These are phyloP conservation scores for Aphyosemion australe DNA, from an alignment of 2,113 vertebrate species.

Conservation along the genomic window DNA sequence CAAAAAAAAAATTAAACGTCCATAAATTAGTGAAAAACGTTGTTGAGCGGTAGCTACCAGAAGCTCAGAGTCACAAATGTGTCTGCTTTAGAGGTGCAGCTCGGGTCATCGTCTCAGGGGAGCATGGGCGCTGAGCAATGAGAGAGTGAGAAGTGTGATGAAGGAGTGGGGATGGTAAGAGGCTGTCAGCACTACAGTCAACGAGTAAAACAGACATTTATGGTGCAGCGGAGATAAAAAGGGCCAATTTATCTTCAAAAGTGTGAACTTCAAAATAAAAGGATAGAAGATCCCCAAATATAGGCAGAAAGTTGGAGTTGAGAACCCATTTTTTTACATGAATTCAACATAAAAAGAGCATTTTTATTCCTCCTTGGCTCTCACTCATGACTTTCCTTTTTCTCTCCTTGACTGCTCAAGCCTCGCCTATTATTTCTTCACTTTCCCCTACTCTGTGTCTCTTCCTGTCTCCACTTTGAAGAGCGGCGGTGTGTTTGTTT, in stretches of 20 bases:
- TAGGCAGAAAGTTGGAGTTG: constrained; percentile 9
- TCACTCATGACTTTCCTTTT: constrained; percentile 10
- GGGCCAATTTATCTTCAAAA: constrained; percentile 66
- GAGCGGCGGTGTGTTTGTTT: constrained; percentile 75
- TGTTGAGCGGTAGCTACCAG: neutral
- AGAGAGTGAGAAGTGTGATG: constrained; percentile 42
- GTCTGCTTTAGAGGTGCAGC: constrained; percentile 43
- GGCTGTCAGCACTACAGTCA: constrained; percentile 62
- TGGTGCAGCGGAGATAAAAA: constrained; percentile 58
- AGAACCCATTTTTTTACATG: constrained; percentile 18
- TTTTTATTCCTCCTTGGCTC: constrained; percentile 21
- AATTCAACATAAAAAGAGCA: constrained; percentile 29
- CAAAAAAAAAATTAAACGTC: constrained; percentile 9
- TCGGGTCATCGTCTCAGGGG: constrained; percentile 30
- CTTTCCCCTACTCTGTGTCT: constrained; percentile 33
- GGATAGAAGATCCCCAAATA: constrained; percentile 38
- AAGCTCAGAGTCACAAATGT: constrained; percentile 32
- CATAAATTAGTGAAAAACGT: constrained; percentile 19
- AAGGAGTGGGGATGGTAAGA: constrained; percentile 59
- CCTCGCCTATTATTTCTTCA: constrained; percentile 59
- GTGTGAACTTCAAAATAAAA: constrained; percentile 57
- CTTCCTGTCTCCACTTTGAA: constrained; percentile 65
- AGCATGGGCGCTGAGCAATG: constrained; percentile 26
- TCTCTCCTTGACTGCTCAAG: constrained; percentile 49
- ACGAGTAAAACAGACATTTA: constrained; percentile 69